Conservation (phyloP, 1,140 invertebrate genomes). For the Neotoxoptera formosana region DNA sequence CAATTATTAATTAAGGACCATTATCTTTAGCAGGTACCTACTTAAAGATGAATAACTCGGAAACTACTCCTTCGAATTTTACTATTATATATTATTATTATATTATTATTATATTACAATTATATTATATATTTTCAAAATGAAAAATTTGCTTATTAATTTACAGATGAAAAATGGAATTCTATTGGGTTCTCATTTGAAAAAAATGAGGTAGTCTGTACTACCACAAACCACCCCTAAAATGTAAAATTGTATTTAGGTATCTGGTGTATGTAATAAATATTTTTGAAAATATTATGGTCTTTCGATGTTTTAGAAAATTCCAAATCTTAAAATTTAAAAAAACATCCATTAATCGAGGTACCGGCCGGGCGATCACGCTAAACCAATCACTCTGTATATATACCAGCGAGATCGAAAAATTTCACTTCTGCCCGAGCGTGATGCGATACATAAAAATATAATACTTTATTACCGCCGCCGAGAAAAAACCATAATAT, state of each 20-base stretch:
- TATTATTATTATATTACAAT: too few species aligned
- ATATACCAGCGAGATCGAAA: not conserved
- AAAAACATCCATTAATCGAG: not conserved
- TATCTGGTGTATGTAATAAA: not conserved
- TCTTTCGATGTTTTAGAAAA: not conserved
- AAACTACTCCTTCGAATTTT: not conserved
- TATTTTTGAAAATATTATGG: not conserved
- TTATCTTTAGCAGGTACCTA: too few species aligned
- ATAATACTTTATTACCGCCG: not conserved
- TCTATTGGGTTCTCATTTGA: not conserved
- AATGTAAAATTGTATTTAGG: not conserved
- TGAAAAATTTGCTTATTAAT: not conserved
- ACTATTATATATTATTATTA: too few species aligned
- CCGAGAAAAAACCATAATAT: not conserved
- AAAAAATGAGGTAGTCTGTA: not conserved
- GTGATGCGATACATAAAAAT: conserved; percentile 6
- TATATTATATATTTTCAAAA: not conserved
- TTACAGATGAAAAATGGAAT: not conserved
- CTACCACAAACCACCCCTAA: not conserved
- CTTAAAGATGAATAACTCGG: too few species aligned
- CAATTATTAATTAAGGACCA: too few species aligned
- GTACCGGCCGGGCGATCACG: not conserved
- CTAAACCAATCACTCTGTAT: not conserved
- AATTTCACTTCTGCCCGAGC: not conserved
- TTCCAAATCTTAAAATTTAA: not conserved